Evolutionary conservation across 2,113 vertebrate species (phyloP).

Genomic region (Calidris pygmaea): DNA sequence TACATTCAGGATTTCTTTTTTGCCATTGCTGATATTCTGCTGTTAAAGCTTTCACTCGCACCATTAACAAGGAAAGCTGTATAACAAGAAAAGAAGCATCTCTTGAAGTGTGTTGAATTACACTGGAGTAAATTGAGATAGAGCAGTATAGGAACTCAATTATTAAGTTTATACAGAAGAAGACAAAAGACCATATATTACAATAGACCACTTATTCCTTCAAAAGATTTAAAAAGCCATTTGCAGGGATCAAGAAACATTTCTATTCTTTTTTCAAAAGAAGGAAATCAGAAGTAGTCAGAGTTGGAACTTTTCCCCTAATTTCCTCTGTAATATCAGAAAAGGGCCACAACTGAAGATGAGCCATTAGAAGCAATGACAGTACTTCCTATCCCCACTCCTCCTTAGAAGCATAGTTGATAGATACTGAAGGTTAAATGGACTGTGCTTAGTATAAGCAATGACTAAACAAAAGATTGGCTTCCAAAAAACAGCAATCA

Average conservation of each 20-base stretch:
- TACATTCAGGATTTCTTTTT: constrained; percentile 68
- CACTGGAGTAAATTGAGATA: not conserved
- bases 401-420: not conserved
- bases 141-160: not conserved
- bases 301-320: not conserved
- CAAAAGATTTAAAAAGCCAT: not conserved
- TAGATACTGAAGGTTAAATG: not conserved
- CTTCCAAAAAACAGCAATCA: not conserved
- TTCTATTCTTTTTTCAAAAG: not conserved
- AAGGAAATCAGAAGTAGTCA: not conserved
- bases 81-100: not conserved
- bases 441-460: not conserved
- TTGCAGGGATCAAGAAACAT: not conserved
- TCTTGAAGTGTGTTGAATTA: not conserved
- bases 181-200: not conserved
- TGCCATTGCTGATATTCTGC: constrained; percentile 57
- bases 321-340: not conserved
- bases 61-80: constrained; percentile 64
- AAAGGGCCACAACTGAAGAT: not conserved
- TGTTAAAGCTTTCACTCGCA: constrained; percentile 45
- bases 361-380: not conserved
- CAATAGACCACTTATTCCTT: not conserved
- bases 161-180: not conserved
- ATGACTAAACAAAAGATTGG: not conserved
- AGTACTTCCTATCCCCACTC: not conserved